Evolutionary conservation across 2,888 invertebrate species (phyloP), one percentile per base, ranked within the genome.

Genomic region (Ypsolopha sequella): DNA sequence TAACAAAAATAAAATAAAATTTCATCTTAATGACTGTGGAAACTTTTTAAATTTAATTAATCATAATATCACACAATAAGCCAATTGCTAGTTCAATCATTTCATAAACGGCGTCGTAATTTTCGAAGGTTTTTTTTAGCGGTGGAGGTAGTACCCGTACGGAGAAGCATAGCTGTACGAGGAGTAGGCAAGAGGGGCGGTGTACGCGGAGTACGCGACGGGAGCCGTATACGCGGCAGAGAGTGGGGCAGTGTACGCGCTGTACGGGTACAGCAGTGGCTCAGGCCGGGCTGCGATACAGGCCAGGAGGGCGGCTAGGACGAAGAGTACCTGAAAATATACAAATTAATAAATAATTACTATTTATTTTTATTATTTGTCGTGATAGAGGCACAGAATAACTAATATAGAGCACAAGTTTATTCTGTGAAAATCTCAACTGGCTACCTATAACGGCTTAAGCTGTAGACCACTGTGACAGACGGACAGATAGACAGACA

Each of bases 211-310:
- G 50, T 56, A 56, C 36, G 58, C 52, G 7, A 53, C 41, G 46
- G 57, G 52, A 50, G 59, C 49, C 53, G 54, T 60, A 68, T 71
- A 54, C 36, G 67, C 58, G 52, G 61, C 57, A 41, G 56, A 59
- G 6, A 68, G 59, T 60, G 74, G 66, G 11, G 70, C 59, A 51
- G 63, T 58, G 61, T 69, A 74, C 24, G 68, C 68, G 0, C 73
- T 67, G 58, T 24, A 24, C 24, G 24, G 24, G 24, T 87, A 88
- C 52, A 78, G 68, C 52, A 80, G 55, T 38, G 88, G 88, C 68
- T 86, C 85, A 39, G 88, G 88, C 68, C 85, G 85, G 41, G 89
- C 88, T 51, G 79, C 67, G 47, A 82, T 87, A 53, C 88, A 73
- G 60, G 89, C 89, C 78, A 90, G 62, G 41, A 89, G 66, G 66